A percentile compares a stretch with the other conserved stretches of the same genome.
These are phyloP conservation scores for Coelopa frigida DNA, from an alignment of 1,140 invertebrate species.

Conservation along the genomic window DNA sequence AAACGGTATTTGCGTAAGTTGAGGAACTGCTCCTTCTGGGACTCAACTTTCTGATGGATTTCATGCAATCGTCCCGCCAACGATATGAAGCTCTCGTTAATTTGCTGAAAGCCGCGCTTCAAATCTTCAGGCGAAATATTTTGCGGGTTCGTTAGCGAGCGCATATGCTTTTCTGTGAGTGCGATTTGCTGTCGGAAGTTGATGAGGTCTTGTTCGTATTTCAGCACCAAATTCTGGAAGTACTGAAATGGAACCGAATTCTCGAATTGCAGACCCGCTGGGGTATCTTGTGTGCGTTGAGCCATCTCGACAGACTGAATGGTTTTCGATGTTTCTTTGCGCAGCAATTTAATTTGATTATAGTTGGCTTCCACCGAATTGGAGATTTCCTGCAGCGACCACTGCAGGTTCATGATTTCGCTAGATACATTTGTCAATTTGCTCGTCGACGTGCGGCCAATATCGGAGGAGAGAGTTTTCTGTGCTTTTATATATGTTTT, in stretches of 20 bases:
- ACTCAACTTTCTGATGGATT: slow-evolving; percentile 65
- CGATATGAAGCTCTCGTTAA: slow-evolving; percentile 78
- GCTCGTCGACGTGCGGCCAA: slow-evolving; percentile 53
- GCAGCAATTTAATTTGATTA: slow-evolving; percentile 60
- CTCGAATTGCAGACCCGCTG: slow-evolving; percentile 68
- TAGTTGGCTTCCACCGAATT: slow-evolving; percentile 56
- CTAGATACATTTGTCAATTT: slow-evolving; percentile 35
- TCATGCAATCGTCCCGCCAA: slow-evolving; percentile 75
- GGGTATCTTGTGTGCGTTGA: slow-evolving; percentile 69
- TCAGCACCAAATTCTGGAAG: slow-evolving; percentile 62
- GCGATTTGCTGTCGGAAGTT: slow-evolving; percentile 64
- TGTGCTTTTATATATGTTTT: slow-evolving; percentile 79
- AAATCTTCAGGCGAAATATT: slow-evolving; percentile 61
- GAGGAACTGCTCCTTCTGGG: slow-evolving; percentile 76
- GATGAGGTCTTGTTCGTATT: slow-evolving; percentile 66
- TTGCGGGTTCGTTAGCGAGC: slow-evolving; percentile 58
- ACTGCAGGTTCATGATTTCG: slow-evolving; percentile 38
- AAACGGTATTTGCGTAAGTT: slow-evolving; percentile 70
- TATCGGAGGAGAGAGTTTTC: slow-evolving; percentile 72
- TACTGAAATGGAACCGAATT: slow-evolving; percentile 67
- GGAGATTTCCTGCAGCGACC: slow-evolving; percentile 47
- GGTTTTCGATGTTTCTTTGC: slow-evolving; percentile 64
- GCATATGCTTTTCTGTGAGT: slow-evolving; percentile 64
- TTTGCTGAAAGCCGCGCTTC: slow-evolving; percentile 58
- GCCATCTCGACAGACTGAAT: slow-evolving; percentile 71